Base-by-base conservation (phyloP, 2,797 vertebrate genomes). In the Distichodus sexfasciatus region DNA sequence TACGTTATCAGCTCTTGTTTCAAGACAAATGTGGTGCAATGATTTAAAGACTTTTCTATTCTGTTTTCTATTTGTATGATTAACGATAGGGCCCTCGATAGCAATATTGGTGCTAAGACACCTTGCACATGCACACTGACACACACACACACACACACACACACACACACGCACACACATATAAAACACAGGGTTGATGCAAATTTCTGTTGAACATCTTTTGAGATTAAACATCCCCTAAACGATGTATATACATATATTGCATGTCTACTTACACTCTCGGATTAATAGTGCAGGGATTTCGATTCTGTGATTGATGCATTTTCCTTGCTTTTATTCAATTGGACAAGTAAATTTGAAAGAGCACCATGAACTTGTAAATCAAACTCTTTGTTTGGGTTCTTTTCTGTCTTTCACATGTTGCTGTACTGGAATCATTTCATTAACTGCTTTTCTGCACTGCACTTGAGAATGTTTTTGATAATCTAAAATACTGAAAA, bases 241-340 rank as follows among this genome's bases (percentile, higher is more conserved):
- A 65, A 63, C 36, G 3, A 11, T 88, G 84, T 89, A 88, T 74
- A 87, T 86, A 88, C 3, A 60, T 80, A 67, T 77, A 79, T 41
- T 89, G 88, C 88, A 90, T 88, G 88, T 78, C 61, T 68, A 64
- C 70, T 74, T n/a, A n/a, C n/a, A n/a, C n/a, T n/a, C n/a, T n/a
- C 66, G 23, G 40, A 58, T 6, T 3, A 40, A 8, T 10, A 14
- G 33, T 38, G 53, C 33, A 57, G n/a, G 12, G 33, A 31, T 24
- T 86, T 84, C 75, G 61, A 44, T 72, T 4, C 9, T 72, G 69
- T 47, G 41, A 62, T 35, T 60, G 47, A 55, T 55, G 40, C 40
- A 57, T 68, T 62, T 10, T 68, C 15, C 28, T 62, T 40, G 36
- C 15, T 53, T 38, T 28, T 28, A 8, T 19, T 67, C n/a, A 8